Conservation (phyloP, 1,140 invertebrate species). For the Drosophila kikkawai region DNA sequence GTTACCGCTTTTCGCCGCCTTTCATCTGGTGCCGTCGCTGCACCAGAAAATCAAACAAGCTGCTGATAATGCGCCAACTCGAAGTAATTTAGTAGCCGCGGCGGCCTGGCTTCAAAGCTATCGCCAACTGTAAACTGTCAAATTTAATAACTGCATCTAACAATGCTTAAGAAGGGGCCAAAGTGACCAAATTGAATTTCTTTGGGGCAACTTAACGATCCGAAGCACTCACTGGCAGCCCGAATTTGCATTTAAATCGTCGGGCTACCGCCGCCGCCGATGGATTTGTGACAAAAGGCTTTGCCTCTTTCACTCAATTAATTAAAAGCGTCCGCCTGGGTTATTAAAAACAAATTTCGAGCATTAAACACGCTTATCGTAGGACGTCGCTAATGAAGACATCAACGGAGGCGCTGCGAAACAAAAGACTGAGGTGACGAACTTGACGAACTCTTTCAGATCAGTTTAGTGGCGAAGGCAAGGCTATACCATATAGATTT, state of each 20-base stretch:
- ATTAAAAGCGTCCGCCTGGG: conserved; percentile 63
- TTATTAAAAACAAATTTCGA: conserved; percentile 79
- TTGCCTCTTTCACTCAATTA: conserved; percentile 57
- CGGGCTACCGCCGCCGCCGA: conserved; percentile 55
- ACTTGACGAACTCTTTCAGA: conserved; percentile 43
- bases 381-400: conserved; percentile 66
- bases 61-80: conserved; percentile 61
- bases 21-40: conserved; percentile 66
- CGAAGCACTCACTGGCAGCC: conserved; percentile 66
- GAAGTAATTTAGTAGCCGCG: conserved; percentile 70
- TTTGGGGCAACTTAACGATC: conserved; percentile 61
- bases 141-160: conserved; percentile 82
- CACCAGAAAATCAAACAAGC: conserved; percentile 75
- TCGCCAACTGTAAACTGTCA: conserved; percentile 75
- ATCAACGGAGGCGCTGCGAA: conserved; percentile 59
- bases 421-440: conserved; percentile 79
- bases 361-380: conserved; percentile 49
- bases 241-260: conserved; percentile 74
- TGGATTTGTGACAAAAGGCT: conserved; percentile 55
- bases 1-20: conserved; percentile 39
- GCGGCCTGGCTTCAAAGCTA: conserved; percentile 62
- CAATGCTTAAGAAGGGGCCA: conserved; percentile 52
- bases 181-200: conserved; percentile 73
- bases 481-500: conserved; percentile 7
- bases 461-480: neutral